Conservation (phyloP, 1,140 invertebrate genomes). For the Gonioctena quinquepunctata region DNA sequence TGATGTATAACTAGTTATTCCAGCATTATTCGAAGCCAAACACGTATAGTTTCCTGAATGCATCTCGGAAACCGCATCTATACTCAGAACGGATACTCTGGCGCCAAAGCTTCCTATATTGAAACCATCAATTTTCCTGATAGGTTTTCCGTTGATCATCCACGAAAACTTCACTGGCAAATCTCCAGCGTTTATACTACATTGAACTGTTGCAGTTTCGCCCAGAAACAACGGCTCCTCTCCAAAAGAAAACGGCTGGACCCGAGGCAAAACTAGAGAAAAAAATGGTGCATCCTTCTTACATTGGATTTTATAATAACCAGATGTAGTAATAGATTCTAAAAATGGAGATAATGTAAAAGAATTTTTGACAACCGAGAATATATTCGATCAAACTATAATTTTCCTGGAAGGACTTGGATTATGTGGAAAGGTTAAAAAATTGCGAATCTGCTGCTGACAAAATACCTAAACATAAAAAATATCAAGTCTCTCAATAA, state of each 20-base stretch:
- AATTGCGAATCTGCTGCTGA: too few species aligned
- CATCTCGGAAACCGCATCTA: slow-evolving; percentile 71
- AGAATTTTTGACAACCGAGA: too few species aligned
- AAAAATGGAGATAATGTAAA: too few species aligned
- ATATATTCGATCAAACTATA: too few species aligned
- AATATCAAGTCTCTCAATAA: too few species aligned
- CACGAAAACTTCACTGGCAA: slow-evolving; percentile 63
- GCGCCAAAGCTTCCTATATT: slow-evolving; percentile 62
- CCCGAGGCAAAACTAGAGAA: slow-evolving; percentile 58
- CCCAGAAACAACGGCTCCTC: slow-evolving; percentile 58
- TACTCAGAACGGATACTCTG: slow-evolving; percentile 72
- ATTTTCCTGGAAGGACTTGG: too few species aligned
- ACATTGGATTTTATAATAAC: too few species aligned
- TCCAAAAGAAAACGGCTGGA: slow-evolving; percentile 68
- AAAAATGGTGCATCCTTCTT: neutral
- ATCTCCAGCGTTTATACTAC: slow-evolving; percentile 35
- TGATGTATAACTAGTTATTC: slow-evolving; percentile 67
- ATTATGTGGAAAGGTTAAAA: too few species aligned
- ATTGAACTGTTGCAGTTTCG: slow-evolving; percentile 43
- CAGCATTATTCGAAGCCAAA: slow-evolving; percentile 73
- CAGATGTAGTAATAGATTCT: too few species aligned
- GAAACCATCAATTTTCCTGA: slow-evolving; percentile 40
- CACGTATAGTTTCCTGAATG: slow-evolving; percentile 84
- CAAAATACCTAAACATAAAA: too few species aligned
- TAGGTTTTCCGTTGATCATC: slow-evolving; percentile 61